Evolutionary conservation across 2,113 vertebrate species (phyloP).

Genomic region (Plecotus auritus): DNA sequence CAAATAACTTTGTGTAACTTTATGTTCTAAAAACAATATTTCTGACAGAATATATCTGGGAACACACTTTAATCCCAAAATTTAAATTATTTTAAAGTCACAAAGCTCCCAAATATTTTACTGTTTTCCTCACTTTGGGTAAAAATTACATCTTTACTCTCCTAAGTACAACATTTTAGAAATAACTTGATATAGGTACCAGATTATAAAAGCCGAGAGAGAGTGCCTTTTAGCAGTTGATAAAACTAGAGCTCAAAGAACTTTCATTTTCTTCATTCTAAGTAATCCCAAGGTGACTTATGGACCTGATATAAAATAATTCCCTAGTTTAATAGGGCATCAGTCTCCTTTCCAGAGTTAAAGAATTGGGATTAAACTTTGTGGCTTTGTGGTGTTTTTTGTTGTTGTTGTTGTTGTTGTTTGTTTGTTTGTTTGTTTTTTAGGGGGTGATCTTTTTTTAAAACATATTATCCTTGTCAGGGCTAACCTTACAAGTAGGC

Average conservation of each 20-base stretch:
- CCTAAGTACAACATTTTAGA: background rate
- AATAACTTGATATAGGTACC: conserved; percentile 7
- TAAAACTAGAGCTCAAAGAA: conserved; percentile 16
- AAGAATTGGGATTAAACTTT: conserved; percentile 11
- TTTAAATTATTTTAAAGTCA: conserved; percentile 42
- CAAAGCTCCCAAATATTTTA: conserved; percentile 1
- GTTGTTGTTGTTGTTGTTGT: too few species aligned
- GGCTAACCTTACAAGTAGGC: background rate
- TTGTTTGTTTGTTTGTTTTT: background rate
- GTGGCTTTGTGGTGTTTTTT: background rate
- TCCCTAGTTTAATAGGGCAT: background rate
- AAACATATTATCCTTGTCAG: background rate
- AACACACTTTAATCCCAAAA: conserved; percentile 2
- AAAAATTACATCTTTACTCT: conserved; percentile 17
- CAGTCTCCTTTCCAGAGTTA: background rate
- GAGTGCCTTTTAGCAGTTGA: background rate
- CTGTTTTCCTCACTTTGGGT: conserved; percentile 1
- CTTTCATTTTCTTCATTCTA: conserved; percentile 16
- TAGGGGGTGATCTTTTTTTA: background rate
- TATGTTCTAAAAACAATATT: conserved; percentile 38
- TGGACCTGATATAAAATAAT: background rate
- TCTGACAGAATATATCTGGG: background rate
- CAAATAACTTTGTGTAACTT: conserved; percentile 43
- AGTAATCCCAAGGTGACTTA: background rate
- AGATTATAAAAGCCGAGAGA: conserved; percentile 37